Base-by-base conservation (phyloP, 2,888 invertebrate species). In the Spodoptera littoralis region DNA sequence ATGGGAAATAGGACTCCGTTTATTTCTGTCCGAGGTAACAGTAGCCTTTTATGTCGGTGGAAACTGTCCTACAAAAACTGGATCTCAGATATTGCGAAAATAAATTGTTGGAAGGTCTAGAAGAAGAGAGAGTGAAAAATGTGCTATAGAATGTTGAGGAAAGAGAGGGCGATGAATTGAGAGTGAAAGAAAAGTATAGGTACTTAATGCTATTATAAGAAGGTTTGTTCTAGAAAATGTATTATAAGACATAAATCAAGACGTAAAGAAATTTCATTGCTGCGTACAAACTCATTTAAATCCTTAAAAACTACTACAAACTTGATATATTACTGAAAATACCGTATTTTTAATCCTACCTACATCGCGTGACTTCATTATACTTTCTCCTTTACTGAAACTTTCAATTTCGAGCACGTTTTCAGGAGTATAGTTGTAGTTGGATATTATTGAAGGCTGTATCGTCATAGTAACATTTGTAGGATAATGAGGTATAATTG, bases 361-460 rank as follows among this genome's bases (percentile, higher is more conserved):
- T 45, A 51, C 12, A 57, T 76, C 30, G 70, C 70, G 77, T 77
- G 77, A 65, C 54, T 22, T 1, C 9, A 45, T 54, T 62, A 60
- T 47, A 48, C 22, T 57, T 66, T 51, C 8, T 11, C 11, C 41
- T 27, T 41, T 24, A 12, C 43, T 54, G 47, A 54, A 57, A 60
- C 51, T 64, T 36, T 66, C 43, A 18, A 49, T 61, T 62, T 62
- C 11, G 43, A 46, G n/a, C 22, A 12, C 3, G 22, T 59, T 57
- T 58, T 52, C 4, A 30, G 24, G 42, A 0, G 27, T 9, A 22
- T 27, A 49, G 27, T 48, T 52, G 11, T 11, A 46, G 3, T 41
- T 12, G 42, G 1, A 24, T 18, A 46, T 13, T 44, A 44, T 8
- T 8, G n/a, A 27, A 48, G n/a, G n/a, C 9, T n/a, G 27, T 47